Evolutionary conservation across 2,113 vertebrate genomes (phyloP).

Genomic region (Callaeas wilsoni): DNA sequence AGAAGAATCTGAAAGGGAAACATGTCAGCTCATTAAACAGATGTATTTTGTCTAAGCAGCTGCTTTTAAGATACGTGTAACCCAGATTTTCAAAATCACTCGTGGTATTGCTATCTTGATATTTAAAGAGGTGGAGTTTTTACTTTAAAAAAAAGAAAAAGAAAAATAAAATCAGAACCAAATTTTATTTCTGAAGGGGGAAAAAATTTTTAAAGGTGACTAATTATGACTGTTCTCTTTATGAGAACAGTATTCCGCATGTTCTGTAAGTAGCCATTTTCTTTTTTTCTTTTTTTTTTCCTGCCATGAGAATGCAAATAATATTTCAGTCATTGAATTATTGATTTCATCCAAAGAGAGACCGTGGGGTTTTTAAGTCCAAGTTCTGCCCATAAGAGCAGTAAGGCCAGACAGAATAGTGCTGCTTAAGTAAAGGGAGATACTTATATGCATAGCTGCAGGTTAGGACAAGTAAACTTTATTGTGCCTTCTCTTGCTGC

Average conservation of each 20-base stretch:
- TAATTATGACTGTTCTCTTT: neutral
- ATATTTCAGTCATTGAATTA: neutral
- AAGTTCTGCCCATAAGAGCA: neutral
- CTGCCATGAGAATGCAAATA: neutral
- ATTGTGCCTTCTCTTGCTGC: conserved; percentile 27
- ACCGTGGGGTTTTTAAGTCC: neutral
- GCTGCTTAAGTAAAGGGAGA: neutral
- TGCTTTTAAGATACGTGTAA: neutral
- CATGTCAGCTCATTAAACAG: neutral
- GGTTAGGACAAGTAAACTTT: conserved; percentile 42
- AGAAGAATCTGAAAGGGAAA: neutral
- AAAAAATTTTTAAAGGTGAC: neutral
- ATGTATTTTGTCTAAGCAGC: neutral
- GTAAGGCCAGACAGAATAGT: conserved; percentile 5
- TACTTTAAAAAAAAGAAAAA: neutral
- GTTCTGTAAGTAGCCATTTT: neutral
- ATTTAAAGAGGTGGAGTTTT: neutral
- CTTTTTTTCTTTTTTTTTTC: neutral
- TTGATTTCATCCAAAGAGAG: neutral
- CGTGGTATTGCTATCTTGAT: neutral
- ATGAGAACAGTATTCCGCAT: neutral
- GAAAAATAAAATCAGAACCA: neutral
- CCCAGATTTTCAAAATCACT: neutral
- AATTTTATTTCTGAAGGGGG: neutral
- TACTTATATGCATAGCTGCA: neutral